Conservation (phyloP, 2,888 invertebrate genomes). For the Acleris holmiana region DNA sequence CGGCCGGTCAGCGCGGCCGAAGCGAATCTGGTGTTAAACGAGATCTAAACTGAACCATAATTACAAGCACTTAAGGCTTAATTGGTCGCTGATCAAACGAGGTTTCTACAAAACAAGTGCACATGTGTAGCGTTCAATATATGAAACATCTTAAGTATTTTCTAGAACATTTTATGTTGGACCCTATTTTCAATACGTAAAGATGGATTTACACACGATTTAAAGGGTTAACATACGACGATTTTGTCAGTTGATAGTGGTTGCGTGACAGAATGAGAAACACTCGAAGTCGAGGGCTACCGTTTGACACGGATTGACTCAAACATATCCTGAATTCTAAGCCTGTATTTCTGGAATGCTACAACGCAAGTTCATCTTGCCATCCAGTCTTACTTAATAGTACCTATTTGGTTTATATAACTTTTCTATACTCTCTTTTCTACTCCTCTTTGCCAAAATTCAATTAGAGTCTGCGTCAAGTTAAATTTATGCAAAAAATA, state of each 20-base stretch:
- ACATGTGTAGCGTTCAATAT: slow-evolving; percentile 42
- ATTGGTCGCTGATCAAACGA: slow-evolving; percentile 9
- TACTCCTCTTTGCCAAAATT: slow-evolving; percentile 11
- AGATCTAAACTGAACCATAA: slow-evolving; percentile 58
- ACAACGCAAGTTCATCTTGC: slow-evolving; percentile 7
- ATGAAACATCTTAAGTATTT: slow-evolving; percentile 49
- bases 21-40: slow-evolving; percentile 40
- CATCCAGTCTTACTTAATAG: background rate
- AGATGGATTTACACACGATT: slow-evolving; percentile 2
- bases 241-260: slow-evolving; percentile 3
- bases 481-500: slow-evolving; percentile 37
- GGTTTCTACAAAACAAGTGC: slow-evolving; percentile 22
- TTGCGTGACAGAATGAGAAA: slow-evolving; percentile 59
- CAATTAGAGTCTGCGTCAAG: slow-evolving; percentile 17
- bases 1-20: slow-evolving; percentile 47
- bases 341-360: slow-evolving; percentile 4
- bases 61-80: slow-evolving; percentile 52
- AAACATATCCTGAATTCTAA: slow-evolving; percentile 40
- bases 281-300: slow-evolving; percentile 58
- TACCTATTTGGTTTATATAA: slow-evolving; percentile 1
- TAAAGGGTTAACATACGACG: background rate
- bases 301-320: slow-evolving; percentile 54
- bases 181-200: slow-evolving; percentile 41
- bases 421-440: background rate
- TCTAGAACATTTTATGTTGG: slow-evolving; percentile 43